phyloP scores from a whole-genome alignment of 2,113 vertebrate species.

The Natator depressus region DNA sequence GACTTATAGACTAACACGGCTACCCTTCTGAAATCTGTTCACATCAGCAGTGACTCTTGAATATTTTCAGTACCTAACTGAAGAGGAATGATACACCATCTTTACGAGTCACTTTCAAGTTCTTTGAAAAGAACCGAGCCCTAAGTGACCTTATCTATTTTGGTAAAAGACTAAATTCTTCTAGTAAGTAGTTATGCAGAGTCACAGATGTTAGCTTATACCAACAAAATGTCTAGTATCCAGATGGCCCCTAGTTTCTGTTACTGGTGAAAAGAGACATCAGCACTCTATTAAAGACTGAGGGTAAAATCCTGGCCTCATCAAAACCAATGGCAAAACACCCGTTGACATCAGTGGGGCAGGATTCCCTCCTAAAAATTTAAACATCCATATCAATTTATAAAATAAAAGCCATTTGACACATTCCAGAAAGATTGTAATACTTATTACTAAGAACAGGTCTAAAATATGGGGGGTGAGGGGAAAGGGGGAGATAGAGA shows the following conservation, averaged over 20 bases:
- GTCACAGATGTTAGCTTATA: not conserved
- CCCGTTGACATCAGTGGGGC: accelerated
- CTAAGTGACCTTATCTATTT: slow-evolving; percentile 3
- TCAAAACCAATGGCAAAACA: not conserved
- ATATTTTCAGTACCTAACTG: slow-evolving; percentile 40
- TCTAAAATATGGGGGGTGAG: not conserved
- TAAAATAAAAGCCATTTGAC: not conserved
- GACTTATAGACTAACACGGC: not conserved
- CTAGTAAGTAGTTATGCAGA: slow-evolving; percentile 3
- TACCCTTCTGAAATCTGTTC: not conserved
- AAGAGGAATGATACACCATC: slow-evolving; percentile 1
- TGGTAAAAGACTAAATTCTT: slow-evolving; percentile 6
- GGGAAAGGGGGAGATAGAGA: not conserved
- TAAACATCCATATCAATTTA: not conserved
- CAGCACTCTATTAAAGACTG: not conserved
- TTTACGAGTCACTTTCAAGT: slow-evolving; percentile 42
- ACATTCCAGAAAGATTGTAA: not conserved
- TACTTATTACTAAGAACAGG: not conserved
- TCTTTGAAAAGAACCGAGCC: slow-evolving; percentile 4
- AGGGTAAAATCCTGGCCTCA: slow-evolving; percentile 9
- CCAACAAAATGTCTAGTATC: not conserved
- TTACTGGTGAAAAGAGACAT: slow-evolving; percentile 18
- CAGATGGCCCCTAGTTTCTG: not conserved
- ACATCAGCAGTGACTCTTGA: not conserved
- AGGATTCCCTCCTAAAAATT: slow-evolving; percentile 20